Percentiles rank a stretch among this genome's conserved stretches.
Conservation (phyloP, 2,888 invertebrate species). For the Formica aserva region DNA sequence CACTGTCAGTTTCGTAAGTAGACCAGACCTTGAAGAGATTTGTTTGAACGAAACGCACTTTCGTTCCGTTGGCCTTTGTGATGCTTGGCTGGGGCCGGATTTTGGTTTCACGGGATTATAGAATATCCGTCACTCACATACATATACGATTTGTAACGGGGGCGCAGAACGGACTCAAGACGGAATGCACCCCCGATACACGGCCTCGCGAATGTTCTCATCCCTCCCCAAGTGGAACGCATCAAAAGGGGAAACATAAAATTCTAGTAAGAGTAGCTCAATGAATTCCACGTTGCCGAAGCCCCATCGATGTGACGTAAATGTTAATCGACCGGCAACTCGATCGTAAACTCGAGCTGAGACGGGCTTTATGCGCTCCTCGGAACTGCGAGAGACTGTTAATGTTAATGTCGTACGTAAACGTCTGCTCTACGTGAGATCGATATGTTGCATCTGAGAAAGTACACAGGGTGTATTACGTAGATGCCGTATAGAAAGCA, state of each 20-base stretch:
- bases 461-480: constrained; percentile 65
- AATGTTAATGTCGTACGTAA: constrained; percentile 73
- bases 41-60: constrained; percentile 70
- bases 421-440: constrained; percentile 73
- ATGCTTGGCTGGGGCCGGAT: constrained; percentile 78
- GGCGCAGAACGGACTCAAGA: constrained; percentile 40
- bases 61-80: constrained; percentile 75
- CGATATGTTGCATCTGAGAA: constrained; percentile 76
- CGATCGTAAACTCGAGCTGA: constrained; percentile 72
- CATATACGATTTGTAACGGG: constrained; percentile 20
- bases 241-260: constrained; percentile 58
- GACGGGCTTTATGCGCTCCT: constrained; percentile 70
- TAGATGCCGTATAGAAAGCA: constrained; percentile 49
- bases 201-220: constrained; percentile 48
- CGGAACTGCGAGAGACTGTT: constrained; percentile 70
- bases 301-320: constrained; percentile 69
- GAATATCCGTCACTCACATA: constrained; percentile 30
- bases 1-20: constrained; percentile 86
- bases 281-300: constrained; percentile 66
- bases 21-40: constrained; percentile 81
- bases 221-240: constrained; percentile 18
- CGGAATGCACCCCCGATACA: constrained; percentile 47
- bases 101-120: constrained; percentile 77
- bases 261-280: constrained; percentile 60
- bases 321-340: constrained; percentile 72